These are phyloP conservation scores for Sesia apiformis DNA, from an alignment of 2,888 invertebrate species.

Conservation along the genomic window DNA sequence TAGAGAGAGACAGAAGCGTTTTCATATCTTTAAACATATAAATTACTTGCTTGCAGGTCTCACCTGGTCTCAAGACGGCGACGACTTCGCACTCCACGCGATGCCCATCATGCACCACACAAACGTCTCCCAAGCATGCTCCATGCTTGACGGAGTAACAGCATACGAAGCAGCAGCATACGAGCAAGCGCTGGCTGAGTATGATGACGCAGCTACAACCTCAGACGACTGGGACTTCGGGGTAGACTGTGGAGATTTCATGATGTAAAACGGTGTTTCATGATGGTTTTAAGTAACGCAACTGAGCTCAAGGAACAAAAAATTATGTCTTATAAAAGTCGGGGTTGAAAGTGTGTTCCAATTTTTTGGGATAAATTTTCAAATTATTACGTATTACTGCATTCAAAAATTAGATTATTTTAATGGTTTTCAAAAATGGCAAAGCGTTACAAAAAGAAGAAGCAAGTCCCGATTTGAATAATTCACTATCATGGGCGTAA, in stretches of 20 bases:
- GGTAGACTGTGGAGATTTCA: constrained; percentile 82
- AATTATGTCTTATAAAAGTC: too few species aligned
- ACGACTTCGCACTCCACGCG: constrained; percentile 79
- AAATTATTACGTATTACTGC: too few species aligned
- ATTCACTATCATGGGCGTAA: too few species aligned
- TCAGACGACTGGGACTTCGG: constrained; percentile 81
- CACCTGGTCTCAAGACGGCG: constrained; percentile 79
- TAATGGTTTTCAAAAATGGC: too few species aligned
- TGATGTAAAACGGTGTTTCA: constrained; percentile 64
- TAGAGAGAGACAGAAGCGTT: too few species aligned
- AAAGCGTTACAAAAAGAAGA: too few species aligned
- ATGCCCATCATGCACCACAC: constrained; percentile 78
- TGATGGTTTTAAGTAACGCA: neutral
- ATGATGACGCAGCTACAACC: constrained; percentile 68
- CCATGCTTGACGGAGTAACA: constrained; percentile 72
- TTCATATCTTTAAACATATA: too few species aligned
- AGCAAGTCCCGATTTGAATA: too few species aligned
- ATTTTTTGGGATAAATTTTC: too few species aligned
- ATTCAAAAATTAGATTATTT: too few species aligned
- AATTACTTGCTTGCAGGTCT: constrained; percentile 51
- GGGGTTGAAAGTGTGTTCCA: too few species aligned
- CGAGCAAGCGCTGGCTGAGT: constrained; percentile 76
- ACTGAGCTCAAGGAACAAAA: too few species aligned
- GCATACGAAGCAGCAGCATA: constrained; percentile 75
- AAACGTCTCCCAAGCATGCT: constrained; percentile 75